Conservation (phyloP, 2,888 invertebrate genomes). For the Creontiades dilutus region DNA sequence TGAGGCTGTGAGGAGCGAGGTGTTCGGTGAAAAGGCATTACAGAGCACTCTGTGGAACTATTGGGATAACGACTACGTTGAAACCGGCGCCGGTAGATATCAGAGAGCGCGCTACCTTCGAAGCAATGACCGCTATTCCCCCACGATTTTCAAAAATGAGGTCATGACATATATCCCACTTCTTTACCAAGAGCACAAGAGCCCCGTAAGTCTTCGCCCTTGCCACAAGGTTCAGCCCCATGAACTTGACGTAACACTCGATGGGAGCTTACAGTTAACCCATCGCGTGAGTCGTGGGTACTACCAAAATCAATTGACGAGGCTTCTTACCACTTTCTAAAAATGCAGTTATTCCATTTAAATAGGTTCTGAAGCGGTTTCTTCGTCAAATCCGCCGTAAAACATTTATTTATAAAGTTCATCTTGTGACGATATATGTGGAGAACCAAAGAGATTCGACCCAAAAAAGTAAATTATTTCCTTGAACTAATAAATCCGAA, state of each 20-base stretch:
- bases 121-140: not conserved
- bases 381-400: not conserved
- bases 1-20: not conserved
- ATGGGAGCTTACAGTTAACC: not conserved
- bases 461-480: no score
- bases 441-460: no score
- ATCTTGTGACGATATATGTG: no score
- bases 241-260: not conserved
- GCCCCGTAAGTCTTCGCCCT: not conserved
- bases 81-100: not conserved
- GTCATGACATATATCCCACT: not conserved
- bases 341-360: not conserved
- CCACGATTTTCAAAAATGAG: not conserved
- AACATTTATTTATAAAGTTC: not conserved
- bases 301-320: not conserved
- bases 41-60: not conserved
- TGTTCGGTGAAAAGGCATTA: not conserved
- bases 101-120: not conserved
- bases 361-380: not conserved
- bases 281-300: not conserved
- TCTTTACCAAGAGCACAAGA: not conserved
- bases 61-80: not conserved
- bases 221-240: not conserved
- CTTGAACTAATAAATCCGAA: no score
- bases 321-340: not conserved